Evolutionary conservation across 2,113 vertebrate species (phyloP), one percentile per base, ranked within the genome.

Genomic region (Cynoglossus semilaevis): DNA sequence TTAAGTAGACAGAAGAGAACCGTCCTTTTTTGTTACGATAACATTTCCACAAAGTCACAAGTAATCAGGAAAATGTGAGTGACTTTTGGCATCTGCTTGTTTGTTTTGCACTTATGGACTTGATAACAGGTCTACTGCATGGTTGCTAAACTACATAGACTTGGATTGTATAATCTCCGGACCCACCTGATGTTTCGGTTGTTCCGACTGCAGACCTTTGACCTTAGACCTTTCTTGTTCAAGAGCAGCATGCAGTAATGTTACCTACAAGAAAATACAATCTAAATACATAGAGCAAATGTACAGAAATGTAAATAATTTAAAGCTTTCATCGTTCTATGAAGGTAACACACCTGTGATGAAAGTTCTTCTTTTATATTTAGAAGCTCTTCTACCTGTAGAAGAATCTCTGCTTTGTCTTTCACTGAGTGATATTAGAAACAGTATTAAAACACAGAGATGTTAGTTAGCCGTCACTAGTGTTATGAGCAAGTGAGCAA

Each of bases 221-320:
- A 95, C 93, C 91, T 95, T 97, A 53, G 94, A 97, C 82, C 92
- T 88, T 90, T 96, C 96, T 91, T 95, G 94, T 81, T 98, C 94
- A 66, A 97, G 91, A 22, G 94, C 92, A 58, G 84, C 91, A 63
- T 96, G 94, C 82, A 98, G 90, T 80, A 87, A 77, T 54, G 92
- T 85, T 73, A 98, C 94, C 95, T 97, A 29, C 22, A 38, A 45
- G 16, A 49, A 82, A 64, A 74, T 0, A 29, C 0, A 3, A 69
- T 17, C 58, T 0, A 44, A 56, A 22, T 19, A 16, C 1, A 22
- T 4, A 50, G 1, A 61, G 0, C n/a, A 44, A 56, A 19, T 16
- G 15, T 1, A 22, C 4, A 50, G 1, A 61, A 43, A 17, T 37
- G 13, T n/a, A 47, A 52, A 9, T 18, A 17, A 15, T 58, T 9